These are phyloP conservation scores for Aldabrachelys gigantea DNA, from an alignment of 2,113 vertebrate species.

Conservation along the genomic window DNA sequence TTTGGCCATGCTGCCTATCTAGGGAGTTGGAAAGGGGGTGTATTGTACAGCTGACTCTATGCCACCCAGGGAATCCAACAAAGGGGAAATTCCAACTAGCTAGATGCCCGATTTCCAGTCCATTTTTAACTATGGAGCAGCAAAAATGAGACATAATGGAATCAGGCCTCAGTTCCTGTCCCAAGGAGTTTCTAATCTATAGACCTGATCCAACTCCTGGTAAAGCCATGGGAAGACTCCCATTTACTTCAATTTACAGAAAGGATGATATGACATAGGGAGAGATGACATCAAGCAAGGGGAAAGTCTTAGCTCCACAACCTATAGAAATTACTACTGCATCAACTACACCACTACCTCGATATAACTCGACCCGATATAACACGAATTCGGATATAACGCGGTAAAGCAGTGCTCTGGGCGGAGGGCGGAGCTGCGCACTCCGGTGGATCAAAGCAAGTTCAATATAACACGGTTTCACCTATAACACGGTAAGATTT, in stretches of 20 bases:
- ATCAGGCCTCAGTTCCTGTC: not conserved
- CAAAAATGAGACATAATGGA: not conserved
- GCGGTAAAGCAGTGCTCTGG: too few species aligned
- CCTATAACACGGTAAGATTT: too few species aligned
- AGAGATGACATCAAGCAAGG: not conserved
- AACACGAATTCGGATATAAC: too few species aligned
- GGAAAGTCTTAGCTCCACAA: not conserved
- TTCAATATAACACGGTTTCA: too few species aligned
- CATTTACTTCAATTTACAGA: not conserved
- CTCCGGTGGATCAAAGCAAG: too few species aligned
- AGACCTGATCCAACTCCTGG: not conserved
- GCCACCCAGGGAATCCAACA: not conserved
- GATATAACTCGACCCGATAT: too few species aligned
- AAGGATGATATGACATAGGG: not conserved
- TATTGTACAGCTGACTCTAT: not conserved
- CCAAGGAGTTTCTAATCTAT: not conserved
- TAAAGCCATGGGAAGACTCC: not conserved
- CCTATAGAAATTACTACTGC: not conserved
- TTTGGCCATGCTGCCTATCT: not conserved
- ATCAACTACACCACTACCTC: not conserved
- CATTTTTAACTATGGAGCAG: not conserved
- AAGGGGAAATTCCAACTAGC: not conserved
- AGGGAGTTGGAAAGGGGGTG: not conserved
- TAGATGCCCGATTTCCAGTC: not conserved
- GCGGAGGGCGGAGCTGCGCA: too few species aligned